Evolutionary conservation across 2,113 vertebrate genomes (phyloP), one percentile per base, ranked within the genome.

Genomic region (Callocephalon fimbriatum): DNA sequence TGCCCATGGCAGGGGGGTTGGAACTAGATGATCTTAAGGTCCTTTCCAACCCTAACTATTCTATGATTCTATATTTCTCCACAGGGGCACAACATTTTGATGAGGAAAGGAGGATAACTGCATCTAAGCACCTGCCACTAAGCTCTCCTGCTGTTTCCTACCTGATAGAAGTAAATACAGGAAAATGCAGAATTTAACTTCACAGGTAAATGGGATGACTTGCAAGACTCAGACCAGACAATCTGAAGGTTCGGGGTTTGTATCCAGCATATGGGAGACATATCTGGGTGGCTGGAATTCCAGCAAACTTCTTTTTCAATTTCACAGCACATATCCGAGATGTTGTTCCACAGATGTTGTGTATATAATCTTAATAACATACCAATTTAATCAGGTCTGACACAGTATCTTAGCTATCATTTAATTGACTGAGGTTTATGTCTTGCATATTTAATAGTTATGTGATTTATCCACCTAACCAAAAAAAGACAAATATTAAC

Each of bases 381-480:
- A 88, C n/a, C 75, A 76, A 79, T 90, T 97, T 97, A 96, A 97
- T 97, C 97, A 96, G 95, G 86, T 78, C 93, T 90, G 94, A 84
- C 93, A 85, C 86, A 66, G 85, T 54, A 96, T 90, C 95, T 97
- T 70, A 86, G 95, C 77, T 95, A 95, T 95, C 93, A 90, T 93
- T 97, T 98, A 98, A 98, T 94, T 97, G 97, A 76, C 94, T 97
- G 59, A 90, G 94, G 94, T 97, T 98, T 97, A 71, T 97, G 94
- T 95, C 90, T 96, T 91, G 66, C 90, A 96, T 97, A 97, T 97
- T 97, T 97, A 98, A 96, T 91, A 95, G 61, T 65, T 88, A 72
- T 72, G 61, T 90, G 79, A 95, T 81, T 95, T 97, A 97, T 67
- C 63, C 79, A 96, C 93, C 97, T 97, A 97, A 95, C 58, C 19